Evolutionary conservation across 2,888 invertebrate species (phyloP).

Genomic region (Aelia acuminata): DNA sequence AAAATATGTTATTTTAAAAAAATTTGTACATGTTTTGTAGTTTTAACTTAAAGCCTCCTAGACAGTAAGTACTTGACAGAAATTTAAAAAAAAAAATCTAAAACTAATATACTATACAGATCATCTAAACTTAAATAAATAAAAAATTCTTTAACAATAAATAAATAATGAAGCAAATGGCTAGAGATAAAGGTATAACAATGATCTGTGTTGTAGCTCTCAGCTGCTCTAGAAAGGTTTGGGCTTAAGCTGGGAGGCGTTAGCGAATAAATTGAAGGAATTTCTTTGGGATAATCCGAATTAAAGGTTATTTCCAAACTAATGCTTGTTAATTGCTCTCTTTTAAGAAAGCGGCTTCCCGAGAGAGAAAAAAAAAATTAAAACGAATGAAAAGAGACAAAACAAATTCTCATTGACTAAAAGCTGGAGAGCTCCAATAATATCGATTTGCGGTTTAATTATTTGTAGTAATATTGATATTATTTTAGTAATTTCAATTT

Average conservation of each 20-base stretch:
- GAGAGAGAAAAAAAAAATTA: background rate
- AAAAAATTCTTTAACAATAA: background rate
- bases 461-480: no score
- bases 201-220: background rate
- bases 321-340: conserved; percentile 24
- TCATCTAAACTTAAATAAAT: no score
- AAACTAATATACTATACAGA: no score
- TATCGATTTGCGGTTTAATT: background rate
- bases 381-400: background rate
- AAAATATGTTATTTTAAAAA: no score
- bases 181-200: background rate
- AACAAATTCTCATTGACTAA: background rate
- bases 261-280: background rate
- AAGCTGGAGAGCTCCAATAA: background rate
- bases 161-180: background rate
- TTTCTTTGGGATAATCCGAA: conserved; percentile 11
- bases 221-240: background rate
- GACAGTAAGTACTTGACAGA: no score
- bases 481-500: no score
- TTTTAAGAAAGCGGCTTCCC: conserved; percentile 27
- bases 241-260: background rate
- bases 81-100: no score
- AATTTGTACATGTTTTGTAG: no score
- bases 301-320: conserved; percentile 22
- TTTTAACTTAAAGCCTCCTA: no score